Percentiles rank a stretch among this genome's conserved stretches.
Evolutionary conservation across 2,797 vertebrate species (phyloP).

Genomic region (Betta splendens): DNA sequence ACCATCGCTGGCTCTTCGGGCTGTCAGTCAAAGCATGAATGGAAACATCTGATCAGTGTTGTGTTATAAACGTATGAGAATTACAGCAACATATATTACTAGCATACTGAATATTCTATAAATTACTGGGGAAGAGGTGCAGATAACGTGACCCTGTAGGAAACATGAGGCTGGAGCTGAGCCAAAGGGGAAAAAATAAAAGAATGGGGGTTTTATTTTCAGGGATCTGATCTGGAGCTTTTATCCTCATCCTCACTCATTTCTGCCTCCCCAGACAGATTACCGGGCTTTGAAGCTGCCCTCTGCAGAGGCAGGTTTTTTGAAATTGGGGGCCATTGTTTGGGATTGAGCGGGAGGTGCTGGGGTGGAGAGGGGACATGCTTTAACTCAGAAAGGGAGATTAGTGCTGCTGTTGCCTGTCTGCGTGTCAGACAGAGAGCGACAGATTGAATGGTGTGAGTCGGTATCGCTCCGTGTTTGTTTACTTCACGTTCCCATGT

Average conservation of each 20-base stretch:
- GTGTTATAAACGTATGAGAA: too few relatives aligned
- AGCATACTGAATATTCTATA: too few relatives aligned
- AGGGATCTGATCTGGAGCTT: constrained; percentile 61
- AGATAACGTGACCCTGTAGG: constrained; percentile 9
- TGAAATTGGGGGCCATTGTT: constrained; percentile 54
- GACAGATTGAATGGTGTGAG: constrained; percentile 38
- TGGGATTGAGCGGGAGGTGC: constrained; percentile 41
- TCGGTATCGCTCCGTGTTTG: constrained; percentile 42
- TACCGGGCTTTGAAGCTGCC: constrained; percentile 66
- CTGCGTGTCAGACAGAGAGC: too few relatives aligned
- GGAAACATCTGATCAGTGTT: too few relatives aligned
- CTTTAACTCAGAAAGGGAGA: constrained; percentile 53
- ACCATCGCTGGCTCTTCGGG: too few relatives aligned
- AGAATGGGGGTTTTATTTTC: constrained; percentile 43
- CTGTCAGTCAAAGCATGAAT: too few relatives aligned
- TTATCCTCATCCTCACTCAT: constrained; percentile 51
- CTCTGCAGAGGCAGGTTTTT: constrained; percentile 62
- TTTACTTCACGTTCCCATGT: constrained; percentile 34
- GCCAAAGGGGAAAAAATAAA: constrained; percentile 39
- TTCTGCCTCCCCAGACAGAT: constrained; percentile 68
- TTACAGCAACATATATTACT: too few relatives aligned
- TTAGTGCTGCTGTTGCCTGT: constrained; percentile 46
- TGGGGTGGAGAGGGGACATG: constrained; percentile 23
- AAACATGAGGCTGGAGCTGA: constrained; percentile 32
- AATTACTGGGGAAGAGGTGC: too few relatives aligned